Percentiles rank a stretch among this genome's conserved stretches.
These are phyloP conservation scores for Threskiornis aethiopicus DNA, from an alignment of 2,797 vertebrate genomes.

Conservation along the genomic window DNA sequence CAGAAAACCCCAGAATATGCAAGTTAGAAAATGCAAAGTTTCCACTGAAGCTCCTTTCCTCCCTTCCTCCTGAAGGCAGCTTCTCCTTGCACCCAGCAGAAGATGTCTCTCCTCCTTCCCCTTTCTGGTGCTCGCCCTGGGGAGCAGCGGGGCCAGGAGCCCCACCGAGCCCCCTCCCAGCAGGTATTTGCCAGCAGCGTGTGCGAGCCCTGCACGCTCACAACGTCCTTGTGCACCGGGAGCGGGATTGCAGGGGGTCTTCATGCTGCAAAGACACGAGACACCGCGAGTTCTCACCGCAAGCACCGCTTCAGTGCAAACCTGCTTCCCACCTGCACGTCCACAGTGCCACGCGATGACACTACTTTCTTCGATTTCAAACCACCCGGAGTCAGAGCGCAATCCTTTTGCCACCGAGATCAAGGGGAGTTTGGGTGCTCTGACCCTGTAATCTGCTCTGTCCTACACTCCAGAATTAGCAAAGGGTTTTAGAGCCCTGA, in stretches of 20 bases:
- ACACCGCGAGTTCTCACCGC: not conserved
- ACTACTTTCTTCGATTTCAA: not conserved
- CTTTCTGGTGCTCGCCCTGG: not conserved
- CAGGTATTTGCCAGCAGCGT: not conserved
- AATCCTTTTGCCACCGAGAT: not conserved
- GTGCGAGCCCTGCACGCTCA: fast-evolving
- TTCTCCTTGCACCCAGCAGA: not conserved
- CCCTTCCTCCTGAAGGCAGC: not conserved
- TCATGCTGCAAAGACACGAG: fast-evolving
- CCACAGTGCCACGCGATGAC: not conserved
- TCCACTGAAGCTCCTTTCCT: not conserved
- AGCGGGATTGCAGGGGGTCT: not conserved
- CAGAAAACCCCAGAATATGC: not conserved
- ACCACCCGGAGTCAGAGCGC: not conserved
- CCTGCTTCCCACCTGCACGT: not conserved
- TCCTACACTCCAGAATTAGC: not conserved
- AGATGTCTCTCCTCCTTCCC: not conserved
- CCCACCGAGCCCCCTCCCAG: not conserved
- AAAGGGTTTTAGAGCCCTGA: not conserved
- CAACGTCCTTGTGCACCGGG: fast-evolving
- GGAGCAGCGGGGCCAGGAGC: fast-evolving
- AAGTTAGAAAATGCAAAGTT: constrained; percentile 39
- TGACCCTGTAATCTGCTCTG: not conserved
- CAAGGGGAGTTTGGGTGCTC: not conserved
- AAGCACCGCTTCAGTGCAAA: not conserved